Evolutionary conservation across 1,140 invertebrate species (phyloP).

Genomic region (Ceratina japonica): DNA sequence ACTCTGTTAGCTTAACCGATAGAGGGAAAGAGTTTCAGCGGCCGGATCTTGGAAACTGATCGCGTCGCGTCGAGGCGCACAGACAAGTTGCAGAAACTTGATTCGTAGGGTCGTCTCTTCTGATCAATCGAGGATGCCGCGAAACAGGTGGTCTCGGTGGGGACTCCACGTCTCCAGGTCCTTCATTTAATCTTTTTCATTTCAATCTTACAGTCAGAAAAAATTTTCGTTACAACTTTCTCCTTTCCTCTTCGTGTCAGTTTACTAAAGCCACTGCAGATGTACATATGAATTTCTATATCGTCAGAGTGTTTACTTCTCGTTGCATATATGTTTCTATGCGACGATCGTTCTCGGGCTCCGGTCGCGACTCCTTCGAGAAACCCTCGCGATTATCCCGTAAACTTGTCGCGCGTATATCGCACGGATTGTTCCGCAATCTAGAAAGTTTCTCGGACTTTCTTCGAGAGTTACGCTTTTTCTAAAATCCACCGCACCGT

Average conservation of each 20-base stretch:
- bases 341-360: neutral
- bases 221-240: neutral
- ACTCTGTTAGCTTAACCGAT: constrained; percentile 58
- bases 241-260: neutral
- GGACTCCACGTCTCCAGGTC: no score
- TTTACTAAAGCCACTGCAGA: no score
- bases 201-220: no score
- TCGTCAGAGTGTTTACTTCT: constrained; percentile 6
- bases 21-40: constrained; percentile 24
- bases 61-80: neutral
- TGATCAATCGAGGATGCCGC: neutral
- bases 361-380: neutral
- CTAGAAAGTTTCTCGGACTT: neutral
- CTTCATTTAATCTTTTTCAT: no score
- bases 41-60: constrained; percentile 30
- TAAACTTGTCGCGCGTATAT: neutral
- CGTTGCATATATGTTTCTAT: neutral
- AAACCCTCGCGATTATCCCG: neutral
- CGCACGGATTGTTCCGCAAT: constrained; percentile 7
- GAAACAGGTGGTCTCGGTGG: neutral
- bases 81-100: constrained; percentile 22
- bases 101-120: neutral
- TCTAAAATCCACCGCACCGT: neutral
- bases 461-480: neutral
- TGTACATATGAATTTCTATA: neutral